Conservation (phyloP, 1,140 invertebrate genomes). For the Calosoma granatense region DNA sequence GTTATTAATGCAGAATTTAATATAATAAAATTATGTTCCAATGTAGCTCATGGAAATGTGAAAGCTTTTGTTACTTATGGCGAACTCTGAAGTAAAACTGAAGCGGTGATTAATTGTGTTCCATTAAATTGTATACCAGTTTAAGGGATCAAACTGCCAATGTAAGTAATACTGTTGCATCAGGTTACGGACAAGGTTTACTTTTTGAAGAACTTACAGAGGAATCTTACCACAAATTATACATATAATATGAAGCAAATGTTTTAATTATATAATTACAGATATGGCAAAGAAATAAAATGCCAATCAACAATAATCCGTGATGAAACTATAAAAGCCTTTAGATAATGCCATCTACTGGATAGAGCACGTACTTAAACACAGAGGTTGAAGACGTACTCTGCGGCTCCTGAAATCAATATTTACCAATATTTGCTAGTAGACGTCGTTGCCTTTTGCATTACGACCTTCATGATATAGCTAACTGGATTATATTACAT, state of each 20-base stretch:
- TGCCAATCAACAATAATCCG: not conserved
- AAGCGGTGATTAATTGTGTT: conserved; percentile 31
- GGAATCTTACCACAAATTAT: not conserved
- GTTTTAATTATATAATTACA: too few relatives aligned
- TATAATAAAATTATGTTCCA: too few relatives aligned
- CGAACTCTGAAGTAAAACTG: too few relatives aligned
- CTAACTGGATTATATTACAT: conserved; percentile 23
- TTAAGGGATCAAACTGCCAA: not conserved
- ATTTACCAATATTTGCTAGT: conserved; percentile 38
- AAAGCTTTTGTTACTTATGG: too few relatives aligned
- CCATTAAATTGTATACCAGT: not conserved
- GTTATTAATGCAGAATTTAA: too few relatives aligned
- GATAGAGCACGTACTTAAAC: conserved; percentile 45
- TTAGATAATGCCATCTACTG: conserved; percentile 39
- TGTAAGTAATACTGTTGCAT: not conserved
- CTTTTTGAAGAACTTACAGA: not conserved
- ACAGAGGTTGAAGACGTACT: conserved; percentile 36
- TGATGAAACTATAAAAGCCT: not conserved
- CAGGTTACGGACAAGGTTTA: not conserved
- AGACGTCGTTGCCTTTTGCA: conserved; percentile 34
- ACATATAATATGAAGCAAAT: conserved; percentile 10
- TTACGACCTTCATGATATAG: conserved; percentile 9
- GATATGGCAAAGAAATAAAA: not conserved
- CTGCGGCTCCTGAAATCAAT: conserved; percentile 32
- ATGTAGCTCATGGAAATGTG: too few relatives aligned